Base-by-base conservation (phyloP, 2,113 vertebrate species). In the Prochilodus magdalenae region DNA sequence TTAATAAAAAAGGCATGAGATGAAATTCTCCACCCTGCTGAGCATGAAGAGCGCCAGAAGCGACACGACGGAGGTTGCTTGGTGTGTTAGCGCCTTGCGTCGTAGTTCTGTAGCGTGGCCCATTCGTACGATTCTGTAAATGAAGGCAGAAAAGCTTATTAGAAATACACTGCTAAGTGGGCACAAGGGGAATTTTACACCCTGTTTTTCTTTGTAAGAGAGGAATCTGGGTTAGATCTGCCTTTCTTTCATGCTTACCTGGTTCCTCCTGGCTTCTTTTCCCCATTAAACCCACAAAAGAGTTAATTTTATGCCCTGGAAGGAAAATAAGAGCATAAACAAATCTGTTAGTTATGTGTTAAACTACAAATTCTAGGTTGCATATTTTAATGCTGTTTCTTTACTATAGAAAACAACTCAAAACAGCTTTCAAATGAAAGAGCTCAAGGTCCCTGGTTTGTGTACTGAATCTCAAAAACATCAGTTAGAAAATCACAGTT, bases 211-310 rank as follows among this genome's bases (percentile, higher is more conserved):
- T 8, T 59, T 62, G 40, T 26, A 57, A 57, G 5, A 22, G 3
- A 27, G 2, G 27, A 65, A 16, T 36, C 22, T 36, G 22, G 65
- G 16, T 33, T 65, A 30, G 62, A 20, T 20, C 30, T 67, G 16
- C 18, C 22, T 18, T 67, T 29, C 24, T 63, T 30, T 26, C 27
- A 18, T 65, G 60, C 94, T 85, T 91, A 98, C 97, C 97, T 92
- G 96, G 94, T 88, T 95, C 95, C 92, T 97, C 96, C 84, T 93
- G 90, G 92, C 96, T 96, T 92, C 98, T 95, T 94, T 98, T 99
- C 80, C 98, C 98, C 97, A 99, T 99, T 92, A 99, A 94, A 88
- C 97, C 98, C 87, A 97, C 96, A 94, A 99, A 99, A 81, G 96
- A 96, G 91, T 98, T 97, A 91, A 97, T 93, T 97, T 97, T 98